Evolutionary conservation across 64 coral and sea anemone genomes (phyloP).

Genomic region (Montipora foliosa): DNA sequence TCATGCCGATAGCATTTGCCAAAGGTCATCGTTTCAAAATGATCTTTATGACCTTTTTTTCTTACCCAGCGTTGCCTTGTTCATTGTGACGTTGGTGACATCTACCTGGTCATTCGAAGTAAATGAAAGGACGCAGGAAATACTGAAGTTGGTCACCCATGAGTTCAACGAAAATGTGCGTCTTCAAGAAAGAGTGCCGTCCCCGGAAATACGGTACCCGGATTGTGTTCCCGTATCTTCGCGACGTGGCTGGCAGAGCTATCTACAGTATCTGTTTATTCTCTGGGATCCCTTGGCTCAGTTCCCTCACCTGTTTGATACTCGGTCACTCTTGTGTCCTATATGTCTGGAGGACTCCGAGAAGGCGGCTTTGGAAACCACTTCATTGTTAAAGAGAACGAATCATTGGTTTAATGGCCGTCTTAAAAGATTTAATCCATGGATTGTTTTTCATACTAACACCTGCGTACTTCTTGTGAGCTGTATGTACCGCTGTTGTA

Average conservation of each 20-base stretch:
- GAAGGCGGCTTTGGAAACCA: background rate
- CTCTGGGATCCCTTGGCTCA: slow-evolving; percentile 61
- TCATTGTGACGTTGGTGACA: no score
- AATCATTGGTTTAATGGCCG: slow-evolving; percentile 65
- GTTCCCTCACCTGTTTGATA: slow-evolving; percentile 17
- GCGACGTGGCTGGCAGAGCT: slow-evolving; percentile 30
- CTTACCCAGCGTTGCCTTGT: no score
- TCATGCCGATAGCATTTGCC: no score
- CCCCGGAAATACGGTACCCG: slow-evolving; percentile 38
- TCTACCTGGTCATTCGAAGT: slow-evolving; percentile 32
- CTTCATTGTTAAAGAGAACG: slow-evolving; percentile 19
- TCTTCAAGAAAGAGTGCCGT: slow-evolving; percentile 55
- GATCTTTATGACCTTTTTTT: no score
- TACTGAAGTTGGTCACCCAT: slow-evolving; percentile 37
- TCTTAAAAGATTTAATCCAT: slow-evolving; percentile 33
- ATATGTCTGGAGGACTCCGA: slow-evolving; percentile 27
- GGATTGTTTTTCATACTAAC: slow-evolving; percentile 43
- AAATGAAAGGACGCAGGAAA: slow-evolving; percentile 43
- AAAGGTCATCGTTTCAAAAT: no score
- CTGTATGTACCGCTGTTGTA: slow-evolving; percentile 42
- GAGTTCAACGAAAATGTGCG: slow-evolving; percentile 52
- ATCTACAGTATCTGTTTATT: slow-evolving; percentile 64
- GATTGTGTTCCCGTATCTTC: slow-evolving; percentile 19
- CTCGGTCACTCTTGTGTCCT: slow-evolving; percentile 5
- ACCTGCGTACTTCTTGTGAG: slow-evolving; percentile 29